Evolutionary conservation across 2,113 vertebrate genomes (phyloP), one percentile per base, ranked within the genome.

Genomic region (Melanerpes aurifrons): DNA sequence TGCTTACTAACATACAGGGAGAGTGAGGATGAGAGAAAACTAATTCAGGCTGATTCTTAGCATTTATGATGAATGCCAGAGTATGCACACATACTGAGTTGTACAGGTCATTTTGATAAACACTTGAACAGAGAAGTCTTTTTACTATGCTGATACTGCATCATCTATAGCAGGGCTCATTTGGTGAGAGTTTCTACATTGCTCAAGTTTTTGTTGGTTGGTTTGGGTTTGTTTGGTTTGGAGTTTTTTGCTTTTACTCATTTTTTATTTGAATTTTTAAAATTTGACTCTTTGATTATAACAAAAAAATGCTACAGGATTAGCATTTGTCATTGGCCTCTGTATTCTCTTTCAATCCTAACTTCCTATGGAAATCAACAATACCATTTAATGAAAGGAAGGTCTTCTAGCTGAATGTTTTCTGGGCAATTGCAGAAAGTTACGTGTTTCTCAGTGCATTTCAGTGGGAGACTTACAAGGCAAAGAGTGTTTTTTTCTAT

Each of bases 331-430:
- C 32, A 56, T 69, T 37, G 43, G 7, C 12, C 10, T 88, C 9
- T 71, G 6, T 50, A 84, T 82, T 82, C 20, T 59, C 18, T 80
- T 87, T 83, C 40, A 81, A 62, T 78, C 83, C 10, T 43, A 90
- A 48, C 15, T 71, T 87, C 21, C 21, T 13, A 22, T 50, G 28
- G 56, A 77, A 87, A 94, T 53, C 37, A 92, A 21, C 47, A n/a
- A 66, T 31, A 29, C 10, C 7, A 10, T 83, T 91, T 82, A 93
- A 90, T 59, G 47, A 89, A 94, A 93, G 78, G 2, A 86, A 82
- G 62, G 59, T 18, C 53, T 87, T 31, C 47, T 89, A 85, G 54
- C 54, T 89, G 62, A 11, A 67, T 78, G 15, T 70, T 73, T 89
- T 90, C 61, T 87, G 32, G 21, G 16, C 14, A 76, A 84, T 93